phyloP scores from a whole-genome alignment of 2,888 invertebrate species.

The Ryuthela nishihirai region DNA sequence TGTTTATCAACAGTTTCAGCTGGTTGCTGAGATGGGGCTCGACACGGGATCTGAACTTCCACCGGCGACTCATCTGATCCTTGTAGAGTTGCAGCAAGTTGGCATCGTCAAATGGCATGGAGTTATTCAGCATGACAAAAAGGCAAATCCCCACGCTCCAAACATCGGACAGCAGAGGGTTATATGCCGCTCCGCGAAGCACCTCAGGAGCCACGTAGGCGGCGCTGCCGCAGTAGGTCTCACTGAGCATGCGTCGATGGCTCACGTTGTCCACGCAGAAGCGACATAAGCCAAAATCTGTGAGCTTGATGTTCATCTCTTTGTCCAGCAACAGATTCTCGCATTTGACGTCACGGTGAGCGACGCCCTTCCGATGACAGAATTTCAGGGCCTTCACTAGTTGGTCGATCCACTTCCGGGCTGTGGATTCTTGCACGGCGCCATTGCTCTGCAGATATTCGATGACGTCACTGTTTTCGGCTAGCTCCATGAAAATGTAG shows the following conservation, averaged over 20 bases:
- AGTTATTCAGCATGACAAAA: constrained; percentile 53
- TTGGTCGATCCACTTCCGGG: constrained; percentile 54
- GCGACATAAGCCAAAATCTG: constrained; percentile 55
- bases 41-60: constrained; percentile 44
- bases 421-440: constrained; percentile 55
- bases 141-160: constrained; percentile 58
- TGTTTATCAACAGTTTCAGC: constrained; percentile 67
- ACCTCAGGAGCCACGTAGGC: constrained; percentile 86
- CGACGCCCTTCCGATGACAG: constrained; percentile 53
- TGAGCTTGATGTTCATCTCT: constrained; percentile 52
- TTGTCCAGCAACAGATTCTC: constrained; percentile 59
- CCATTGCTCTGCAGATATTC: constrained; percentile 50
- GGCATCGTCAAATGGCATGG: constrained; percentile 65
- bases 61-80: constrained; percentile 57
- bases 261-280: constrained; percentile 52
- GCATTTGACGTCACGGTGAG: constrained; percentile 62
- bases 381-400: constrained; percentile 58
- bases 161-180: constrained; percentile 70
- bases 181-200: constrained; percentile 67
- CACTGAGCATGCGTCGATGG: constrained; percentile 65
- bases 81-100: constrained; percentile 73
- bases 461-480: constrained; percentile 51
- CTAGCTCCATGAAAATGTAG: constrained; percentile 50
- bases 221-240: constrained; percentile 79
- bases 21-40: constrained; percentile 45